A percentile compares a stretch with the other conserved stretches of the same genome.
These are phyloP conservation scores for Listrodromus nycthemerus DNA, from an alignment of 2,888 invertebrate genomes.

Conservation along the genomic window DNA sequence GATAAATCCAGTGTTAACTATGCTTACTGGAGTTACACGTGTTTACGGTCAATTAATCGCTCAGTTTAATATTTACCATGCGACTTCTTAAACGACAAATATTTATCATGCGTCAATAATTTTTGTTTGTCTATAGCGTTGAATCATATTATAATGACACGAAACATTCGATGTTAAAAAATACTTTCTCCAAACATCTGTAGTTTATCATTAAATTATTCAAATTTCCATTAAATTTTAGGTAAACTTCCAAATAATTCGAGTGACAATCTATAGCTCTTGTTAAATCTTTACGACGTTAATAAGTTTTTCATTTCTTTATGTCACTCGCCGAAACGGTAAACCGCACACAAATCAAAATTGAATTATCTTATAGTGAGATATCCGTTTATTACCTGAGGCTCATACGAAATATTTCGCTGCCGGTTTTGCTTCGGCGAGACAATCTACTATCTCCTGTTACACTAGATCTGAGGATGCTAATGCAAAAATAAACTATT, in stretches of 20 bases:
- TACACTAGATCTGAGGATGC: slow-evolving; percentile 77
- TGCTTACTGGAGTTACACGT: slow-evolving; percentile 21
- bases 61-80: slow-evolving; percentile 37
- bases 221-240: background rate
- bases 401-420: slow-evolving; percentile 92
- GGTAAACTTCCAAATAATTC: background rate
- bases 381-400: slow-evolving; percentile 86
- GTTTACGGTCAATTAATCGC: slow-evolving; percentile 28
- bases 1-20: slow-evolving; percentile 12
- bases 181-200: slow-evolving; percentile 12
- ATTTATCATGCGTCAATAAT: slow-evolving; percentile 56
- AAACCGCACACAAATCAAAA: slow-evolving; percentile 55
- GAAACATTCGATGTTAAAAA: background rate
- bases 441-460: slow-evolving; percentile 79
- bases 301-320: slow-evolving; percentile 8
- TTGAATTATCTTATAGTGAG: slow-evolving; percentile 29
- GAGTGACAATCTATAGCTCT: background rate
- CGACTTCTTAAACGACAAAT: slow-evolving; percentile 34
- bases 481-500: slow-evolving; percentile 75
- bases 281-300: background rate
- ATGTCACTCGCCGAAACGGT: slow-evolving; percentile 28
- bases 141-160: slow-evolving; percentile 17
- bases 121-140: slow-evolving; percentile 6
- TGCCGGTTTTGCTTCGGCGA: slow-evolving; percentile 87
- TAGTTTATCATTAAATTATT: slow-evolving; percentile 1